A percentile compares a stretch with the other conserved stretches of the same genome.
phyloP scores from a whole-genome alignment of 2,888 invertebrate species.

The Cryptocephalus moraei region DNA sequence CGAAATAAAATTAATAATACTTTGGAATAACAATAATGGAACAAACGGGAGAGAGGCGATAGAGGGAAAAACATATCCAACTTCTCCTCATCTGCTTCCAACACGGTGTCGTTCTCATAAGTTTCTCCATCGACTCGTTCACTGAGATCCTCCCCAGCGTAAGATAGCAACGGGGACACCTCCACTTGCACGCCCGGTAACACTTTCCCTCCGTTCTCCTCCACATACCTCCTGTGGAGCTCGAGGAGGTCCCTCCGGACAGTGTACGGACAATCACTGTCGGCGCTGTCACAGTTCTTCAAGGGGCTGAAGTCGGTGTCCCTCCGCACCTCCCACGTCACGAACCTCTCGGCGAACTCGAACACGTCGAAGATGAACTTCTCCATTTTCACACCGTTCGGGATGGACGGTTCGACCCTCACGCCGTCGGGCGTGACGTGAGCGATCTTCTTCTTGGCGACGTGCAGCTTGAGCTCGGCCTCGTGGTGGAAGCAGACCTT shows the following conservation, averaged over 20 bases:
- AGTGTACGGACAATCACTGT: slow-evolving; percentile 84
- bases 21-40: too few relatives aligned
- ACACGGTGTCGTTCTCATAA: slow-evolving; percentile 16
- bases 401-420: slow-evolving; percentile 61
- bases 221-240: slow-evolving; percentile 69
- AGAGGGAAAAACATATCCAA: too few relatives aligned
- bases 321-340: slow-evolving; percentile 86
- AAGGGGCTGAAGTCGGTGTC: slow-evolving; percentile 93
- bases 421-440: slow-evolving; percentile 63
- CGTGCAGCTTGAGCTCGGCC: slow-evolving; percentile 72
- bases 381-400: slow-evolving; percentile 97
- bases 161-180: slow-evolving; percentile 83
- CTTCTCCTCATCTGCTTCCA: slow-evolving; percentile 5
- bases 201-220: slow-evolving; percentile 72
- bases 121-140: slow-evolving; percentile 16
- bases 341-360: slow-evolving; percentile 71
- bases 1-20: too few relatives aligned
- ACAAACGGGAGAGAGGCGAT: too few relatives aligned
- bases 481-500: slow-evolving; percentile 62
- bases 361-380: slow-evolving; percentile 99
- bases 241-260: slow-evolving; percentile 66
- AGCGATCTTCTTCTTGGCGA: slow-evolving; percentile 95
- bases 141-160: slow-evolving; percentile 75
- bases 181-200: slow-evolving; percentile 55
- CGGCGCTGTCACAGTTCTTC: slow-evolving; percentile 82